Evolutionary conservation across 2,888 invertebrate species (phyloP).

Genomic region (Eutolmus rufibarbis): DNA sequence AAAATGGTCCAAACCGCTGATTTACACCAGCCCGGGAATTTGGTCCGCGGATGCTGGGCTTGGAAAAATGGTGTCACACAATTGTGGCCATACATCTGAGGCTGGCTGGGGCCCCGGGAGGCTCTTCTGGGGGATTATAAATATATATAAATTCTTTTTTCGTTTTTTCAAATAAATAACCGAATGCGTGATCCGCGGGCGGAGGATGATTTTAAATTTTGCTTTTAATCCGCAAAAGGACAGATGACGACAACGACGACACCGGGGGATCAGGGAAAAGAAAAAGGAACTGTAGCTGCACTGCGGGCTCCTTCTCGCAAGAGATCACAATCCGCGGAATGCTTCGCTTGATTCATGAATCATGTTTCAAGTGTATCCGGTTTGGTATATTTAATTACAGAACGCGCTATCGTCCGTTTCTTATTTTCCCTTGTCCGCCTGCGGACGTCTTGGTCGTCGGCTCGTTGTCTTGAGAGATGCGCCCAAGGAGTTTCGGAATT

Average conservation of each 20-base stretch:
- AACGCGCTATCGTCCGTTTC: not conserved
- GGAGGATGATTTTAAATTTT: constrained; percentile 1
- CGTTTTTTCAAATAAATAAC: not conserved
- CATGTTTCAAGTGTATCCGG: constrained; percentile 38
- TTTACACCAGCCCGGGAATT: constrained; percentile 9
- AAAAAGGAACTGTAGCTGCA: not conserved
- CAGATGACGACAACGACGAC: constrained; percentile 4
- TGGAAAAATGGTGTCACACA: not conserved
- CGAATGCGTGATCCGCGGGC: not conserved
- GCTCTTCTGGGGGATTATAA: not conserved
- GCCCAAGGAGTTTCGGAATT: not conserved
- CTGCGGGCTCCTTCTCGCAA: not conserved
- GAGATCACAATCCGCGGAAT: constrained; percentile 33
- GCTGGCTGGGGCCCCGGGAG: not conserved
- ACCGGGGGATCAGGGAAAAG: not conserved
- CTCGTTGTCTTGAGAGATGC: not conserved
- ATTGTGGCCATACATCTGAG: not conserved
- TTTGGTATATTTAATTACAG: constrained; percentile 15
- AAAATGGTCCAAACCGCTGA: not conserved
- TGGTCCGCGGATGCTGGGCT: not conserved
- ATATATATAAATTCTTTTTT: not conserved
- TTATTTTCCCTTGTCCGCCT: not conserved
- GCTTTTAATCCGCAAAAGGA: constrained; percentile 24
- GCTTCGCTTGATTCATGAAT: constrained; percentile 18
- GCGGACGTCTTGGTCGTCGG: not conserved